Percentiles rank a stretch among this genome's conserved stretches.
These are phyloP conservation scores for Muscicapa adusta DNA, from an alignment of 2,113 vertebrate species.

Conservation along the genomic window DNA sequence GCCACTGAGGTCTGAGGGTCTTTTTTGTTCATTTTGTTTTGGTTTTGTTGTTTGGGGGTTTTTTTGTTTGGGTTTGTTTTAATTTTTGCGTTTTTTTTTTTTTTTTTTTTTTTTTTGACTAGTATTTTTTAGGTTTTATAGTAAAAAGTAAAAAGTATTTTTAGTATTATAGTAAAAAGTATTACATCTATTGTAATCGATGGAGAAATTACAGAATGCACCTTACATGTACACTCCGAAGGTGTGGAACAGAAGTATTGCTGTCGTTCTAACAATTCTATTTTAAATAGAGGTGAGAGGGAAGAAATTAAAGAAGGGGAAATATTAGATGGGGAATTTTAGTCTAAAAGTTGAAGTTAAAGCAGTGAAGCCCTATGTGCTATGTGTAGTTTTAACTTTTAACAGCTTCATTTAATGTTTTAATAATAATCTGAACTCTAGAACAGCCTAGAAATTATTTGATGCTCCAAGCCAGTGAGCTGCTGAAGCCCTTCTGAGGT, in stretches of 20 bases:
- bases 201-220: background rate
- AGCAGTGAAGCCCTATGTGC: background rate
- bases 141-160: too few relatives aligned
- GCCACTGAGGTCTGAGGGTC: background rate
- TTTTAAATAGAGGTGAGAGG: background rate
- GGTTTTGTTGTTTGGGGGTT: background rate
- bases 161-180: too few relatives aligned
- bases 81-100: background rate
- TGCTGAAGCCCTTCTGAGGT: background rate
- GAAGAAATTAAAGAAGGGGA: background rate
- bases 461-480: background rate
- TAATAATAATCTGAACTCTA: background rate
- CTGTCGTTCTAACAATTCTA: background rate
- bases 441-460: rapidly evolving
- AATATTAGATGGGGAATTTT: background rate
- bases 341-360: background rate
- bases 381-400: background rate
- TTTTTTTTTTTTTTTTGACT: background rate
- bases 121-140: background rate
- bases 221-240: background rate
- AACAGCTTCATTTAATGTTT: background rate
- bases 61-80: background rate
- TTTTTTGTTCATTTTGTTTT: too few relatives aligned
- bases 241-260: background rate
- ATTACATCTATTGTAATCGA: background rate